Conservation (phyloP, 2,797 vertebrate genomes). For the Macropodus opercularis region DNA sequence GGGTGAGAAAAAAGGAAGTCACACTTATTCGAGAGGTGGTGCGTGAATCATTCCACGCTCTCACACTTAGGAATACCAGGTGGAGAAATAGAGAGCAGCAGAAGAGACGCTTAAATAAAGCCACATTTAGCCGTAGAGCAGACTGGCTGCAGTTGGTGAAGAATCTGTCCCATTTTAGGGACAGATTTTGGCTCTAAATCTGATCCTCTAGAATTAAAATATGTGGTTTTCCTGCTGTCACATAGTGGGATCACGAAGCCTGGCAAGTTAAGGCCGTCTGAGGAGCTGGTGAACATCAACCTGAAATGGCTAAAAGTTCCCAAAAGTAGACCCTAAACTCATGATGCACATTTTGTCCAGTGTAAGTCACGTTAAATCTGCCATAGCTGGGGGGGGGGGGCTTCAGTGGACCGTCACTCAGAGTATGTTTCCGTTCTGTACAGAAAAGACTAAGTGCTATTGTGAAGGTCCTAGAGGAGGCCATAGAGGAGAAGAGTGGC, state of each 20-base stretch:
- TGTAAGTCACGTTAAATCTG: conserved; percentile 36
- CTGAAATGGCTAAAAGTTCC: conserved; percentile 3
- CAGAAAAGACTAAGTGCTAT: conserved; percentile 51
- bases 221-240: conserved; percentile 8
- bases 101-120: conserved; percentile 43
- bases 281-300: conserved; percentile 15
- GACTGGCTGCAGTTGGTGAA: conserved; percentile 10
- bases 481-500: conserved; percentile 38
- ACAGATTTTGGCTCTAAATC: background rate
- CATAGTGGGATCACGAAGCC: background rate
- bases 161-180: conserved; percentile 21
- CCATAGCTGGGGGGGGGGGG: conserved; percentile 24
- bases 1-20: conserved; percentile 79
- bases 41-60: conserved; percentile 71
- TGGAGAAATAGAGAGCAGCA: conserved; percentile 59
- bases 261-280: background rate
- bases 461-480: conserved; percentile 40
- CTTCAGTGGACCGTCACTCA: conserved; percentile 32
- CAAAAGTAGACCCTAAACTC: conserved; percentile 19
- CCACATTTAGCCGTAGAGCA: conserved; percentile 31
- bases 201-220: conserved; percentile 3
- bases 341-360: conserved; percentile 21
- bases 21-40: conserved; percentile 70
- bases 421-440: conserved; percentile 45
- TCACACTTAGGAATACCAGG: conserved; percentile 66